Conservation (phyloP, 2,888 invertebrate genomes). For the Antheraea yamamai region DNA sequence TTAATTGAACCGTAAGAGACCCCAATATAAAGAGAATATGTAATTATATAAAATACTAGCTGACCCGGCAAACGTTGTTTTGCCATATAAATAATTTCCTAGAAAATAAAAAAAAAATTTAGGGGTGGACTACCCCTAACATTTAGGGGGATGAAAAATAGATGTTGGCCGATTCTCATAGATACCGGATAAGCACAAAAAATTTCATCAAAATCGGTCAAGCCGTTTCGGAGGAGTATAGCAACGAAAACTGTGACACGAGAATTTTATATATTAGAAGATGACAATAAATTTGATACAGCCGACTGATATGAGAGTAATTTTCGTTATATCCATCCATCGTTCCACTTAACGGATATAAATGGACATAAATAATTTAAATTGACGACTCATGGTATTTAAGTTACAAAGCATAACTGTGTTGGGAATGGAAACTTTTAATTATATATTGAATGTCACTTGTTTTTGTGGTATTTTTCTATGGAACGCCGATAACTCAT, state of each 20-base stretch:
- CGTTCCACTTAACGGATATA: background rate
- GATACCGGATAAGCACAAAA: too few relatives aligned
- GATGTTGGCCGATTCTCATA: too few relatives aligned
- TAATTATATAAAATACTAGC: background rate
- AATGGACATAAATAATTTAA: background rate
- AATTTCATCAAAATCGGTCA: too few relatives aligned
- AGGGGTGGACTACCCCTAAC: too few relatives aligned
- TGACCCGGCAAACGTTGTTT: too few relatives aligned
- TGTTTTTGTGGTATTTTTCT: background rate
- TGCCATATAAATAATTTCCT: too few relatives aligned
- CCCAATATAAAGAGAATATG: background rate
- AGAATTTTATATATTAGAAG: too few relatives aligned
- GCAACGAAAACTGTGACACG: too few relatives aligned
- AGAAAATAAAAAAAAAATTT: too few relatives aligned
- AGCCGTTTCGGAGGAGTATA: too few relatives aligned
- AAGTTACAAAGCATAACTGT: background rate
- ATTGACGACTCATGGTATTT: background rate
- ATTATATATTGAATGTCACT: background rate
- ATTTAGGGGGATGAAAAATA: too few relatives aligned
- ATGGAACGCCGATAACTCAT: background rate
- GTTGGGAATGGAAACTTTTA: background rate
- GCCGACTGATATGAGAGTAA: background rate
- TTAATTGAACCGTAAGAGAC: constrained; percentile 1
- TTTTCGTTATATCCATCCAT: background rate
- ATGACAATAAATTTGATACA: background rate